Evolutionary conservation across 2,113 vertebrate species (phyloP).

Genomic region (Oreochromis niloticus): DNA sequence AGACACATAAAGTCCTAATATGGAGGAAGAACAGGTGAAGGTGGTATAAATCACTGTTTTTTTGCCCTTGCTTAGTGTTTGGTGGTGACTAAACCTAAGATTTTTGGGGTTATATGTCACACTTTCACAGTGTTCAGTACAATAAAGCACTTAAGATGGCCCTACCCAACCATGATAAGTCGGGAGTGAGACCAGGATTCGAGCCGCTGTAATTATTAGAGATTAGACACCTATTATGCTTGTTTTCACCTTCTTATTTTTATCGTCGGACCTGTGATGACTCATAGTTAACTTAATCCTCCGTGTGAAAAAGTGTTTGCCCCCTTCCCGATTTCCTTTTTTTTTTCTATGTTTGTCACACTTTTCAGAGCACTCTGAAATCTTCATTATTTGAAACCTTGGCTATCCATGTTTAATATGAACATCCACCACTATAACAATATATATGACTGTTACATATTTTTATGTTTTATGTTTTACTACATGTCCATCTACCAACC

Average conservation of each 20-base stretch:
- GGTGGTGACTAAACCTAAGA: neutral
- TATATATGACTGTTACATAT: neutral
- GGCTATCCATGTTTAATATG: neutral
- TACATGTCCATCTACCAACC: neutral
- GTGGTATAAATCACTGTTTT: neutral
- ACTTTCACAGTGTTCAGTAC: neutral
- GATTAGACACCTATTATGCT: neutral
- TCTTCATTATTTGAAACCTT: neutral
- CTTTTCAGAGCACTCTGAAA: neutral
- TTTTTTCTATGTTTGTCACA: accelerated
- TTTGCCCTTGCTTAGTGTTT: neutral
- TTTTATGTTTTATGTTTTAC: neutral
- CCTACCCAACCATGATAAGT: neutral
- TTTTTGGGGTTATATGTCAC: neutral
- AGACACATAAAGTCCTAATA: neutral
- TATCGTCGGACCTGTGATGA: accelerated
- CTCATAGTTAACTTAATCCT: neutral
- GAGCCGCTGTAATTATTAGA: neutral
- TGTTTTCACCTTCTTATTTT: neutral
- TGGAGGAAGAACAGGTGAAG: neutral
- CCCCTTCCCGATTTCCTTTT: accelerated
- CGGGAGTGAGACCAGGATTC: neutral
- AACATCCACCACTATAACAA: neutral
- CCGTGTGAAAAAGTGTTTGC: neutral
- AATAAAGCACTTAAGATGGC: neutral